A percentile compares a stretch with the other conserved stretches of the same genome.
Evolutionary conservation across 2,113 vertebrate species (phyloP).

Genomic region (Vulpes ferrilata): DNA sequence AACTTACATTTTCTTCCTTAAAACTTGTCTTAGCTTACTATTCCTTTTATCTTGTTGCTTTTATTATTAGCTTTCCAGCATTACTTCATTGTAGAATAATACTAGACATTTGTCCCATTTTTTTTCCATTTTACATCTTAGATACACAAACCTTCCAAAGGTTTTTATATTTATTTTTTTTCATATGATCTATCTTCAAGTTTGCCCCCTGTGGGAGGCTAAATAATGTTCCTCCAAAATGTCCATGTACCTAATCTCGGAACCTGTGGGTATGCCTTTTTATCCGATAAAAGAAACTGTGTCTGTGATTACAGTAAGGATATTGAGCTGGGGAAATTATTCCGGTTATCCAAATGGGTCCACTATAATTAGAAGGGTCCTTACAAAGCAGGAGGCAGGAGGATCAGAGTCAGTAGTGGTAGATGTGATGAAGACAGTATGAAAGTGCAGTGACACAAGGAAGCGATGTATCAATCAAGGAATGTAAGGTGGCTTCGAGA

Average conservation of each 20-base stretch:
- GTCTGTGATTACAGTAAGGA: neutral
- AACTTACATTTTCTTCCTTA: slow-evolving; percentile 32
- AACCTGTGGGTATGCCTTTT: neutral
- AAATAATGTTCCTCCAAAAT: neutral
- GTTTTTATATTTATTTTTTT: neutral
- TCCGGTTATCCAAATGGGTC: neutral
- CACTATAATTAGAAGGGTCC: neutral
- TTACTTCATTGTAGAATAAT: neutral
- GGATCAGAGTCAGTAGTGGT: too few relatives aligned
- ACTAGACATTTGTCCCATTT: neutral
- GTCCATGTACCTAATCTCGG: neutral
- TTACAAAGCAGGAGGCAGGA: neutral
- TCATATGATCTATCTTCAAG: neutral
- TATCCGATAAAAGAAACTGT: neutral
- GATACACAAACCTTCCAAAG: neutral
- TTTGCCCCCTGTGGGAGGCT: neutral
- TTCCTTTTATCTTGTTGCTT: slow-evolving; percentile 16
- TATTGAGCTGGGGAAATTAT: neutral
- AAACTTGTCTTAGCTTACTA: neutral
- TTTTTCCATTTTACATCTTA: neutral
- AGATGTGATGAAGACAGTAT: neutral
- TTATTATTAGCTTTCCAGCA: neutral
- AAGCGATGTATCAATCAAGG: neutral
- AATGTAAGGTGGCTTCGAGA: neutral
- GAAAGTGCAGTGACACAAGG: neutral